Base-by-base conservation (phyloP, 2,113 vertebrate species). In the Toxostoma redivivum region DNA sequence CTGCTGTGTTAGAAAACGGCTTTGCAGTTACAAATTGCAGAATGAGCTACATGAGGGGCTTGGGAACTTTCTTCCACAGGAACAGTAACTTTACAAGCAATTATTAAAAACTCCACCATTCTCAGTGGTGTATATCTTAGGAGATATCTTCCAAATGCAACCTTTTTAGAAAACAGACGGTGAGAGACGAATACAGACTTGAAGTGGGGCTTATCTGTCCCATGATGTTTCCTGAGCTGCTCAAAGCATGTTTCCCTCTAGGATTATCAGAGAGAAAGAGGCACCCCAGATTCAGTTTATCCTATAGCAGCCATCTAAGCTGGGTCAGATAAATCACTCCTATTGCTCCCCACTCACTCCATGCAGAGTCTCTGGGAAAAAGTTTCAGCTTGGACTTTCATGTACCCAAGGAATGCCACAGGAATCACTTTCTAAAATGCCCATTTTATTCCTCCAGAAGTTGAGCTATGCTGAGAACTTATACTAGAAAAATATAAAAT, bases 401-500 rank as follows among this genome's bases (percentile, higher is more conserved):
- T 5, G 21, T 1, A 3, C 35, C 27, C 56, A 73, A 88, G 73
- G 18, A 74, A 90, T 56, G 21, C 31, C 23, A 40, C 50, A 66
- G 76, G 50, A 95, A 91, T 78, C 2, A 15, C 35, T 66, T 92
- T 81, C 24, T 90, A 44, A 94, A 93, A 61, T 44, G 38, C 44
- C 13, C 19, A 23, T 66, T 94, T 91, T 58, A 73, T 64, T 83
- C 17, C 67, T 90, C 35, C 51, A 58, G 79, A 83, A 83, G 24
- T 22, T 83, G 60, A 93, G 21, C 35, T 77, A 53, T 24, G 82
- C 44, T 64, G 40, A 86, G 40, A 88, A 78, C 60, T 78, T 78
- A 20, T 78, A 64, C 31, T 92, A 72, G 60, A 93, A 96, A 90
- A 94, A 71, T 23, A 83, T 65, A 88, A 95, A 94, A 77, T 20